Evolutionary conservation across 2,113 vertebrate genomes (phyloP).

Genomic region (Rallus limicola): DNA sequence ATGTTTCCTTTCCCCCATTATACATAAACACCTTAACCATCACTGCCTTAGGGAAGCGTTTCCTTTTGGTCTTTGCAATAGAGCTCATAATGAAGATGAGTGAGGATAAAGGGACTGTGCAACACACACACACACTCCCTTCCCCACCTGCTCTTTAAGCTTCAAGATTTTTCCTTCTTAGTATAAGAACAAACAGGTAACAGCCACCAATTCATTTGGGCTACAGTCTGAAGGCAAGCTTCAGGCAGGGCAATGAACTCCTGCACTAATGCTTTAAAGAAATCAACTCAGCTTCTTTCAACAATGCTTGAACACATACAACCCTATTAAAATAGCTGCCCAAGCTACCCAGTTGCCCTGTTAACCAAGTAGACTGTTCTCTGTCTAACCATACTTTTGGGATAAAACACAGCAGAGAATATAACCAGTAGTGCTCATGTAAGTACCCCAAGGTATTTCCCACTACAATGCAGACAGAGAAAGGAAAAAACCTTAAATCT

Average conservation of each 20-base stretch:
- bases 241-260: neutral
- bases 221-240: neutral
- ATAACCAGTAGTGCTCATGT: accelerated
- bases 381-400: neutral
- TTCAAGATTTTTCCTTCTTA: neutral
- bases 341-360: neutral
- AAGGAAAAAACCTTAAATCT: neutral
- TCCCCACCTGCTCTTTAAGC: neutral
- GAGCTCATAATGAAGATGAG: neutral
- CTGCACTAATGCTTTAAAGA: neutral
- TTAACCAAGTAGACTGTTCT: neutral
- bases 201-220: neutral
- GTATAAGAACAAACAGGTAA: neutral
- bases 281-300: neutral
- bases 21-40: neutral
- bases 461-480: neutral
- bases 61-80: neutral
- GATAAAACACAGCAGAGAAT: neutral
- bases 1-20: neutral
- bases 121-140: neutral
- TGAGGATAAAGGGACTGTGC: neutral
- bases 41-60: neutral
- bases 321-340: neutral
- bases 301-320: neutral
- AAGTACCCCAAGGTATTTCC: neutral